These are phyloP conservation scores for Anoplopoma fimbria DNA, from an alignment of 2,113 vertebrate genomes.

Conservation along the genomic window DNA sequence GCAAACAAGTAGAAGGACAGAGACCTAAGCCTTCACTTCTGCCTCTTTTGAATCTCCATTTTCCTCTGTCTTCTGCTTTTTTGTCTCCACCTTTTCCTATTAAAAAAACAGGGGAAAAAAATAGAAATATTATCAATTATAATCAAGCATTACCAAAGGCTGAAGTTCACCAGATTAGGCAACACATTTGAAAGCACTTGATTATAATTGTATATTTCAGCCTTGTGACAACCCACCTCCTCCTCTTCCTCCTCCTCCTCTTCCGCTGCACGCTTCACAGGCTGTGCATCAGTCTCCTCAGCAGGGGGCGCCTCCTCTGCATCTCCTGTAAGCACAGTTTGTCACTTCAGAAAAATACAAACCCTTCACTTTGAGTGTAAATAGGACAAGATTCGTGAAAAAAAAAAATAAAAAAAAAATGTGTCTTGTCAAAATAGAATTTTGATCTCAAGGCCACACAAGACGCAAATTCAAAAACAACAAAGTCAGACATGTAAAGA, in stretches of 20 bases:
- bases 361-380: constrained; percentile 7
- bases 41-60: constrained; percentile 86
- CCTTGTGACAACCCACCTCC: constrained; percentile 75
- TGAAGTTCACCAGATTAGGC: not conserved
- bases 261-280: constrained; percentile 87
- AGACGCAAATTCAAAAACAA: not conserved
- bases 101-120: constrained; percentile 22
- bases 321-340: constrained; percentile 63
- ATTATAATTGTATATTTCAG: not conserved
- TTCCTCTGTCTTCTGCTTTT: constrained; percentile 89
- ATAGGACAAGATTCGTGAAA: not conserved
- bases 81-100: constrained; percentile 85
- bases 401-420: too few relatives aligned
- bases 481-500: not conserved
- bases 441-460: not conserved
- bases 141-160: constrained; percentile 8
- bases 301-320: constrained; percentile 80
- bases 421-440: not conserved
- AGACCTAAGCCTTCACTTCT: constrained; percentile 83
- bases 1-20: constrained; percentile 63
- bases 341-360: constrained; percentile 39
- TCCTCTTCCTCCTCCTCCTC: constrained; percentile 85
- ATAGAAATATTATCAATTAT: not conserved
- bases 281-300: constrained; percentile 81
- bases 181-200: not conserved